Percentiles rank a stretch among this genome's conserved stretches.
Conservation (phyloP, 2,888 invertebrate genomes). For the Matsumyia berberina region DNA sequence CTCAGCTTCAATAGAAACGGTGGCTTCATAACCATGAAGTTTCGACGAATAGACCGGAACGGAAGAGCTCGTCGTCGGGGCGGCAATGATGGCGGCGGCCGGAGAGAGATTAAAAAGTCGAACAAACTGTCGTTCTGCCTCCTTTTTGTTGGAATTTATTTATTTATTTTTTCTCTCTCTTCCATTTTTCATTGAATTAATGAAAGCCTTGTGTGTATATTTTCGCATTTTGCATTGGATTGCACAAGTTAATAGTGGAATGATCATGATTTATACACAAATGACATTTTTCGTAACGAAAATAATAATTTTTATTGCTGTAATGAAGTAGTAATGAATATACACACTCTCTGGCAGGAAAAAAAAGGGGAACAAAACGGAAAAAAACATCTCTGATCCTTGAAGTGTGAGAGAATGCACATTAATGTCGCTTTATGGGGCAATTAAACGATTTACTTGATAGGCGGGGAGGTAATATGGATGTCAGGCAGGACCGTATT, state of each 20-base stretch:
- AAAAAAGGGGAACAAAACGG: neutral
- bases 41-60: slow-evolving; percentile 22
- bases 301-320: slow-evolving; percentile 32
- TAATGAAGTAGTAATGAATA: slow-evolving; percentile 19
- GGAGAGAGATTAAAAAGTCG: slow-evolving; percentile 30
- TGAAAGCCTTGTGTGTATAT: slow-evolving; percentile 5
- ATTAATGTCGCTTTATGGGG: slow-evolving; percentile 45
- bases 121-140: slow-evolving; percentile 39
- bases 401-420: slow-evolving; percentile 52
- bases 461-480: slow-evolving; percentile 25
- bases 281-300: slow-evolving; percentile 8
- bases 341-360: no score
- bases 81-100: neutral
- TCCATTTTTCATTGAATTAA: slow-evolving; percentile 44
- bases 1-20: slow-evolving; percentile 3
- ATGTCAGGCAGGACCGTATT: slow-evolving; percentile 18
- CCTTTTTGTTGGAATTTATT: neutral
- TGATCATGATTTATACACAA: slow-evolving; percentile 48
- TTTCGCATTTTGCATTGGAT: slow-evolving; percentile 21
- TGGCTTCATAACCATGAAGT: slow-evolving; percentile 16
- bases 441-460: slow-evolving; percentile 54
- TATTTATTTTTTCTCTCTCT: slow-evolving; percentile 24
- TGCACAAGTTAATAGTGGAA: slow-evolving; percentile 36
- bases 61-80: neutral
- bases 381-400: slow-evolving; percentile 22